phyloP scores from a whole-genome alignment of 2,888 invertebrate species.

The Trichogramma evanescens region DNA sequence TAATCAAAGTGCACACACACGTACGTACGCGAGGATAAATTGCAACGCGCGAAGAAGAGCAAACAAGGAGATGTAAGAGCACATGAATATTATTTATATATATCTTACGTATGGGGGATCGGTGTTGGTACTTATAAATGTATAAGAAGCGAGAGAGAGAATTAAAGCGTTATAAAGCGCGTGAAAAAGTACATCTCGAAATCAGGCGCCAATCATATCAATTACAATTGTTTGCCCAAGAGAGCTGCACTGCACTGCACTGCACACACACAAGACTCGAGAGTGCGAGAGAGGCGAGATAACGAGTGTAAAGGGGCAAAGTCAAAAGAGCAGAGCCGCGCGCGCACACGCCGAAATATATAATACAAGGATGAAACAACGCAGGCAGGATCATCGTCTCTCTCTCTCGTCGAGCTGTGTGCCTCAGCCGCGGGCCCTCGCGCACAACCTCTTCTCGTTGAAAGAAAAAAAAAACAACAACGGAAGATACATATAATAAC shows the following conservation, averaged over 20 bases:
- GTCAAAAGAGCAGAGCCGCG: neutral
- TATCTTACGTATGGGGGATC: too few species aligned
- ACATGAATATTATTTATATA: too few species aligned
- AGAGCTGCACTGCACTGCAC: neutral
- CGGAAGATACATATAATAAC: too few species aligned
- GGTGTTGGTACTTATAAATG: too few species aligned
- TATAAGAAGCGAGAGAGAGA: too few species aligned
- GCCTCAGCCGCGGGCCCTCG: too few species aligned
- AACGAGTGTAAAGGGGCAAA: neutral
- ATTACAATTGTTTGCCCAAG: slow-evolving; percentile 15
- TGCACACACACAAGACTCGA: neutral
- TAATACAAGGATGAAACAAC: neutral
- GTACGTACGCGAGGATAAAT: slow-evolving; percentile 2
- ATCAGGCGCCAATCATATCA: slow-evolving; percentile 17
- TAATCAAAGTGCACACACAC: too few species aligned
- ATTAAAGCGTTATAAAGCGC: neutral
- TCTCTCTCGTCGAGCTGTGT: too few species aligned
- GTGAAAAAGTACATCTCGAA: slow-evolving; percentile 8
- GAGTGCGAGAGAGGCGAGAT: neutral
- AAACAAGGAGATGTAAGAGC: neutral
- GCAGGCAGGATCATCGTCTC: too few species aligned
- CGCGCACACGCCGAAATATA: neutral
- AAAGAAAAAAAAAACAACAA: too few species aligned
- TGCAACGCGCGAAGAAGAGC: slow-evolving; percentile 12
- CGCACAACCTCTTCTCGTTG: too few species aligned